Evolutionary conservation across 2,888 invertebrate genomes (phyloP).

Genomic region (Himalopsyche anomala): DNA sequence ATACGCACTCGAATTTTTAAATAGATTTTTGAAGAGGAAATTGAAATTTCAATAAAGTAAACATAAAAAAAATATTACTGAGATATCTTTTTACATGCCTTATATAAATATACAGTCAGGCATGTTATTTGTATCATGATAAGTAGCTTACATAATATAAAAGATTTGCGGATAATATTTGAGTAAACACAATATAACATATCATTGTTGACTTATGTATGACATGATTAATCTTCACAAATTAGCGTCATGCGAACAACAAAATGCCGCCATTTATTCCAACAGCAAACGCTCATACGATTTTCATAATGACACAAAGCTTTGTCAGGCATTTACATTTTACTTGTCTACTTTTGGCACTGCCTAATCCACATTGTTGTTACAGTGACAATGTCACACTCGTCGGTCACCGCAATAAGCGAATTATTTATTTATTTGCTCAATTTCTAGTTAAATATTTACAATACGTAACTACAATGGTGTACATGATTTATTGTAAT

Average conservation of each 20-base stretch:
- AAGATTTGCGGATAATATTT: background rate
- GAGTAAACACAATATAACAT: background rate
- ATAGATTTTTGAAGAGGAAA: no score
- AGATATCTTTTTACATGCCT: no score
- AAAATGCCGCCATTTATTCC: slow-evolving; percentile 22
- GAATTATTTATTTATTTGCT: slow-evolving; percentile 39
- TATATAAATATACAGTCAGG: no score
- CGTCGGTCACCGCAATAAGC: slow-evolving; percentile 38
- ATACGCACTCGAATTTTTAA: no score
- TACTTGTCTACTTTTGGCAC: slow-evolving; percentile 38
- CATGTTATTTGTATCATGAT: no score
- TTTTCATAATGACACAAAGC: slow-evolving; percentile 43
- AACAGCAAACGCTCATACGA: slow-evolving; percentile 35
- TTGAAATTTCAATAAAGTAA: no score
- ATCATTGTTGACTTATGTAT: slow-evolving; percentile 40
- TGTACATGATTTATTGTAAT: background rate
- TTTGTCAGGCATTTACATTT: slow-evolving; percentile 42
- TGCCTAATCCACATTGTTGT: slow-evolving; percentile 29
- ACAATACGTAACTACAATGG: background rate
- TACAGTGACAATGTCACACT: slow-evolving; percentile 36
- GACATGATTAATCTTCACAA: slow-evolving; percentile 38
- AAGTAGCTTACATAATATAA: background rate
- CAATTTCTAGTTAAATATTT: slow-evolving; percentile 25
- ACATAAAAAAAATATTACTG: no score
- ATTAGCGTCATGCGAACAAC: slow-evolving; percentile 24